Conservation (phyloP, 2,797 vertebrate genomes). For the Peromyscus melanophrys region DNA sequence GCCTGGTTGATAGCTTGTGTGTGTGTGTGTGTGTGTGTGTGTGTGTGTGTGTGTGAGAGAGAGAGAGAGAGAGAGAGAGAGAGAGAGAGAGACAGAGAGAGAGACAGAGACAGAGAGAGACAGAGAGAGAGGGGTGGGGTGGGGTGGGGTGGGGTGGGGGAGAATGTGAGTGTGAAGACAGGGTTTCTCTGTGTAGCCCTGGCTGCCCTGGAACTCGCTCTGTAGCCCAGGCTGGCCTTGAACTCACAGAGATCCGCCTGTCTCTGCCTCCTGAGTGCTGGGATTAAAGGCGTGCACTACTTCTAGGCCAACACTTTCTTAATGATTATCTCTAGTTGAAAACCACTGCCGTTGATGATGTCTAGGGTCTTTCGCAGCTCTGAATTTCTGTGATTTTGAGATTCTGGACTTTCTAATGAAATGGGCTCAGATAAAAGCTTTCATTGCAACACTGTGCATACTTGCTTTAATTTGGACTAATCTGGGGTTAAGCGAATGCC, state of each 20-base stretch:
- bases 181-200: neutral
- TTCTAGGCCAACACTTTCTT: neutral
- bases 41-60: neutral
- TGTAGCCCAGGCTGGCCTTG: neutral
- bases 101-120: no score
- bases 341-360: neutral
- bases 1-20: neutral
- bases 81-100: no score
- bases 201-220: neutral
- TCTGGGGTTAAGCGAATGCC: constrained; percentile 56
- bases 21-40: neutral
- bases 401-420: neutral
- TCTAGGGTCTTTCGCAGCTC: constrained; percentile 1
- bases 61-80: no score
- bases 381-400: constrained; percentile 9
- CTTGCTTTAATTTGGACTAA: constrained; percentile 56
- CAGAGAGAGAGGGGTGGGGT: no score
- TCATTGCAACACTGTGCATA: neutral
- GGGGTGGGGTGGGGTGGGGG: no score
- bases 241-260: neutral
- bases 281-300: neutral
- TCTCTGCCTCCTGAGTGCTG: neutral
- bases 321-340: constrained; percentile 5
- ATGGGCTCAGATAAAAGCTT: constrained; percentile 38
- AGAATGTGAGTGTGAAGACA: neutral